phyloP scores from a whole-genome alignment of 2,113 vertebrate genomes.

The Thryonomys swinderianus region DNA sequence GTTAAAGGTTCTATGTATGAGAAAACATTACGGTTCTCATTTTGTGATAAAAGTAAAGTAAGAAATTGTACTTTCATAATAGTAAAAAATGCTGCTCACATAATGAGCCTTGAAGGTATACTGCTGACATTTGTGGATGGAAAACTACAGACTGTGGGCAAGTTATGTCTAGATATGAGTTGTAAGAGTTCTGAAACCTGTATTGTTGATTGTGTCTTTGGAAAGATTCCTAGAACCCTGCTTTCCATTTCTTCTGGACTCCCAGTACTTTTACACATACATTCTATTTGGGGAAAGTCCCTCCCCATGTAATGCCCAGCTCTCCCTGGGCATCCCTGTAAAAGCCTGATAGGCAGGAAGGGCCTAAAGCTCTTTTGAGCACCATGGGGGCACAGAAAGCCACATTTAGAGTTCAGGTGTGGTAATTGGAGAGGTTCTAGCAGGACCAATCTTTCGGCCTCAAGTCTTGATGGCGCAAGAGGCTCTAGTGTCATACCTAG shows the following conservation, averaged over 20 bases:
- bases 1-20: conserved; percentile 31
- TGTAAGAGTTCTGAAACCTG: not conserved
- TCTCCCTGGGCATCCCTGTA: not conserved
- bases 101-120: not conserved
- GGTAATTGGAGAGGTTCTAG: not conserved
- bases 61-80: conserved; percentile 47
- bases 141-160: not conserved
- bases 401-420: not conserved
- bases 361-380: not conserved
- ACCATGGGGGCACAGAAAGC: not conserved
- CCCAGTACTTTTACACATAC: not conserved
- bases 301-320: not conserved
- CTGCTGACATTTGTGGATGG: not conserved
- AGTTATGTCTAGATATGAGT: not conserved
- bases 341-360: not conserved
- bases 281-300: not conserved
- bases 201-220: not conserved
- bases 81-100: conserved; percentile 11
- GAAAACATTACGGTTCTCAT: conserved; percentile 42
- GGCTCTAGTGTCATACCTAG: too few relatives aligned
- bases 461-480: not conserved
- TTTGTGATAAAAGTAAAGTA: conserved; percentile 28
- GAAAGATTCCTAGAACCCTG: not conserved
- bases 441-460: not conserved
- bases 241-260: not conserved